Percentiles rank a stretch among this genome's conserved stretches.
These are phyloP conservation scores for Ruditapes philippinarum DNA, from an alignment of 1,140 invertebrate genomes.

Conservation along the genomic window DNA sequence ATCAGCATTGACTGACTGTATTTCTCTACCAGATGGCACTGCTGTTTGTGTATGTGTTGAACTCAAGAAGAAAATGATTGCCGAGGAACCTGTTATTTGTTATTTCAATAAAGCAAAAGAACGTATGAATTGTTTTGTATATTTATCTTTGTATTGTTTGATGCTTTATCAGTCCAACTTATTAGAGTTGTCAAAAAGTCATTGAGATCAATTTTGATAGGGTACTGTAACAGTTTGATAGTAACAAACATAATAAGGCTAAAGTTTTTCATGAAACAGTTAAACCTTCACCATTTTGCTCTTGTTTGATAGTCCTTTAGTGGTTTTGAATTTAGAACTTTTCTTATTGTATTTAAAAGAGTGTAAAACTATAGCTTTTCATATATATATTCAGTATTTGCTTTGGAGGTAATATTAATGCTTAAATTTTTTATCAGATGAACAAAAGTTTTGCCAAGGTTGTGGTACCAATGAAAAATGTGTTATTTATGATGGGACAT, in stretches of 20 bases:
- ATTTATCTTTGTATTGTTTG: no score
- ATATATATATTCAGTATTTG: neutral
- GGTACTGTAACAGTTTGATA: no score
- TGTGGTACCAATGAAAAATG: neutral
- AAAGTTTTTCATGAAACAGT: neutral
- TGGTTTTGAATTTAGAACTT: neutral
- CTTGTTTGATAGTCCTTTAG: neutral
- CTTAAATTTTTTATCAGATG: neutral
- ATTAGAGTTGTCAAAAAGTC: no score
- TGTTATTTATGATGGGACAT: neutral
- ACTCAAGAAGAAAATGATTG: neutral
- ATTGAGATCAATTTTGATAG: no score
- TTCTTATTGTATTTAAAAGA: neutral
- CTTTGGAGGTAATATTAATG: no score
- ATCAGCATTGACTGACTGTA: neutral
- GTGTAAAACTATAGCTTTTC: neutral
- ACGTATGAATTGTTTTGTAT: neutral
- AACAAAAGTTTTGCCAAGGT: neutral
- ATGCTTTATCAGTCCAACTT: no score
- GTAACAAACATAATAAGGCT: no score
- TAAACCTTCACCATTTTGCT: neutral
- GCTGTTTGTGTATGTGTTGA: constrained; percentile 19
- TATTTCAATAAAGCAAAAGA: neutral
- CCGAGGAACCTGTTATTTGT: constrained; percentile 4
- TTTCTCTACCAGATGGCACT: neutral